Evolutionary conservation across 2,113 vertebrate species (phyloP).

Genomic region (Gallinago media): DNA sequence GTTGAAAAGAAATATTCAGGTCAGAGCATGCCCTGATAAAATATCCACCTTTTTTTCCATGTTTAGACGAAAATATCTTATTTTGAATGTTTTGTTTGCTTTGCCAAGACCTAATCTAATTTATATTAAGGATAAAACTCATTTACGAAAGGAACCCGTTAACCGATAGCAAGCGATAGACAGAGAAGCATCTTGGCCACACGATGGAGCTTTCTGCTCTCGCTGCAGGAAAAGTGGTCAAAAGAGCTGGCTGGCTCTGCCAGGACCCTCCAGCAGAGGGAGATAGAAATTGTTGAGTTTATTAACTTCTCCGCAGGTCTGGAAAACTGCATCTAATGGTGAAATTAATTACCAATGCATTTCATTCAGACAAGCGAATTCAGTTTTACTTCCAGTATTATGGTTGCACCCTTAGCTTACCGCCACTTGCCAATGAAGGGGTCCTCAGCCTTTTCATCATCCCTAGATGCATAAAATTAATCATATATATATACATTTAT

Average conservation of each 20-base stretch:
- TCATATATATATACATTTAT: rapidly evolving
- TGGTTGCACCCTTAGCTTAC: neutral
- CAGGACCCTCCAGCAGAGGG: neutral
- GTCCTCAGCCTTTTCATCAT: neutral
- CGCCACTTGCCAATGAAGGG: neutral
- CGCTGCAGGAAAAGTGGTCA: neutral
- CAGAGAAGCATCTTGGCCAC: neutral
- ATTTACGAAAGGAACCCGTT: rapidly evolving
- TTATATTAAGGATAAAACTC: neutral
- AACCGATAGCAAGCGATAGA: rapidly evolving
- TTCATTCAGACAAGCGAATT: neutral
- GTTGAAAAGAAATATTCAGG: neutral
- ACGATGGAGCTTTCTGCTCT: constrained; percentile 25
- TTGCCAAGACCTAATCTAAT: neutral
- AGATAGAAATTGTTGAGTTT: too few species aligned
- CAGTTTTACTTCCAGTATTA: neutral
- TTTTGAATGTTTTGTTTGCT: neutral
- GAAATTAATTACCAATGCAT: neutral
- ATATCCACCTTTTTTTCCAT: neutral
- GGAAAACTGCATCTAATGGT: neutral
- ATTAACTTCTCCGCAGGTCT: too few species aligned
- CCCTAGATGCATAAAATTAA: too few species aligned
- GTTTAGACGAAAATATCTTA: neutral
- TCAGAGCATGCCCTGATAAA: neutral
- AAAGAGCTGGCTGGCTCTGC: neutral